Conservation (phyloP, 1,140 invertebrate genomes). For the Camponotus floridanus region DNA sequence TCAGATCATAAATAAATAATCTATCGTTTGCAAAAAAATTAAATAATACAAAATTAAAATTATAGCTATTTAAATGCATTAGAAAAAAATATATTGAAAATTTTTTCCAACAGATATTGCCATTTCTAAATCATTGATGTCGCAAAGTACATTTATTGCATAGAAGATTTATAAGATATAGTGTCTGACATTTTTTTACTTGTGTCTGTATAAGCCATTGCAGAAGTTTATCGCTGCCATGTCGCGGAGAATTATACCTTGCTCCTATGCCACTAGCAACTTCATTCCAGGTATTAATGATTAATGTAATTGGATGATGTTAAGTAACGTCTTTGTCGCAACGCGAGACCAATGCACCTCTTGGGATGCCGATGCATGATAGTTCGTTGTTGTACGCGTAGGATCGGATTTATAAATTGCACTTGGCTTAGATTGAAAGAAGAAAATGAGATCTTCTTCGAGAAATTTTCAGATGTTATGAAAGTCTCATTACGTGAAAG, state of each 20-base stretch:
- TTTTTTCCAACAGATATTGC: neutral
- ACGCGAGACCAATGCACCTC: neutral
- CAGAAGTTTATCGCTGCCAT: neutral
- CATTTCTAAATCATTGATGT: neutral
- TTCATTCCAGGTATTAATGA: constrained; percentile 24
- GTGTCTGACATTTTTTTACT: neutral
- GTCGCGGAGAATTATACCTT: constrained; percentile 16
- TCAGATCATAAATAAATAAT: constrained; percentile 14
- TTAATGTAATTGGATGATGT: constrained; percentile 41
- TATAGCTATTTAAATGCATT: neutral
- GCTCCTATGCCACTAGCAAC: constrained; percentile 16
- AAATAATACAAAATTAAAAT: neutral
- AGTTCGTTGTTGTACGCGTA: constrained; percentile 2
- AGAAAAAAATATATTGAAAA: neutral
- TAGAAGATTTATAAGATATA: neutral
- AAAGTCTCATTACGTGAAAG: neutral
- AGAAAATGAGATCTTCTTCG: neutral
- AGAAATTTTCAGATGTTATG: neutral
- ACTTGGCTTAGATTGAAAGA: neutral
- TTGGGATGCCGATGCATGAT: constrained; percentile 16
- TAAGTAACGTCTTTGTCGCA: constrained; percentile 44
- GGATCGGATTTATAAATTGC: neutral
- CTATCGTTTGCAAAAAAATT: neutral
- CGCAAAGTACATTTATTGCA: neutral
- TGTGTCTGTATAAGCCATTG: neutral